Percentiles rank a stretch among this genome's conserved stretches.
Conservation (phyloP, 2,113 vertebrate species). For the Rhinopomastus cyanomelas region DNA sequence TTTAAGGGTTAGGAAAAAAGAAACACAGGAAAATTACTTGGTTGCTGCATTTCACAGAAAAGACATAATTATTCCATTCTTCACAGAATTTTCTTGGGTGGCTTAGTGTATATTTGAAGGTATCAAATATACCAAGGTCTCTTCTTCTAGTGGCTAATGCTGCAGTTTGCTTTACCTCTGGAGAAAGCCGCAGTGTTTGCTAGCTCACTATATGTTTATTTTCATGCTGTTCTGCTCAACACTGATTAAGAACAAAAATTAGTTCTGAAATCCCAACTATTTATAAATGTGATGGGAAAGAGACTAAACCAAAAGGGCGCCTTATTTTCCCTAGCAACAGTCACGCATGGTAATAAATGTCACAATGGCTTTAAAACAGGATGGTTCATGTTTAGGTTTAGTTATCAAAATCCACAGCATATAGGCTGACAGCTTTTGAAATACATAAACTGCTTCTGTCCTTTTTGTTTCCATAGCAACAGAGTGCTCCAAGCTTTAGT, state of each 20-base stretch:
- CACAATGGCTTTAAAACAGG: slow-evolving; percentile 43
- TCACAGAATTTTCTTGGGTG: slow-evolving; percentile 46
- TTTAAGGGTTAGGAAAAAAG: slow-evolving; percentile 38
- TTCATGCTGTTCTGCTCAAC: slow-evolving; percentile 65
- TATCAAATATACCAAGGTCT: slow-evolving; percentile 44
- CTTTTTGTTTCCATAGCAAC: slow-evolving; percentile 82
- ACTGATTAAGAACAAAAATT: slow-evolving; percentile 61
- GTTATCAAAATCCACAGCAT: slow-evolving; percentile 80
- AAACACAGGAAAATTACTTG: slow-evolving; percentile 45
- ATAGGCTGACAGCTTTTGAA: slow-evolving; percentile 82
- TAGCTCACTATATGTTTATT: slow-evolving; percentile 51
- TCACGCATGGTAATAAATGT: slow-evolving; percentile 56
- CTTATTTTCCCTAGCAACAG: slow-evolving; percentile 66
- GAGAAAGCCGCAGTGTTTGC: slow-evolving; percentile 48
- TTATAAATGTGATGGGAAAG: slow-evolving; percentile 54
- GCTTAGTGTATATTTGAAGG: neutral
- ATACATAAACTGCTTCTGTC: slow-evolving; percentile 80
- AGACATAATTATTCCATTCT: slow-evolving; percentile 40
- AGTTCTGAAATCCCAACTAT: slow-evolving; percentile 55
- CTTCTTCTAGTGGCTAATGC: slow-evolving; percentile 47
- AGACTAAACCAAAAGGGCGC: slow-evolving; percentile 54
- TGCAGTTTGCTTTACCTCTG: slow-evolving; percentile 40
- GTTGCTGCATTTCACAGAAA: slow-evolving; percentile 40
- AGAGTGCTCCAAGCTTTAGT: slow-evolving; percentile 75
- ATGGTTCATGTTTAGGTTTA: slow-evolving; percentile 74